These are phyloP conservation scores for Enhydra lutris DNA, from an alignment of 2,113 vertebrate species.

Conservation along the genomic window DNA sequence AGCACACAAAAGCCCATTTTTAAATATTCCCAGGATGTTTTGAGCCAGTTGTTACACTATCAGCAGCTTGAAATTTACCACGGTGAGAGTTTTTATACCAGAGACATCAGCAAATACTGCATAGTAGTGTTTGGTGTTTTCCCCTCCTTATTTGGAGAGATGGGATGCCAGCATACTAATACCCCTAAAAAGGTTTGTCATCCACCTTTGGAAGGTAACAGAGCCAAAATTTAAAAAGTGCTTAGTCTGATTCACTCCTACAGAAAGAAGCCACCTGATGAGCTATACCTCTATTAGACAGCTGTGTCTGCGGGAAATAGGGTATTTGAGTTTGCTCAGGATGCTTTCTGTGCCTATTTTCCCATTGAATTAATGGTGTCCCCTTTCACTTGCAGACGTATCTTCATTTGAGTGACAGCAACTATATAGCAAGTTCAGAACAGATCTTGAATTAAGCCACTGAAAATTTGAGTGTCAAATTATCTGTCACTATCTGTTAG, in stretches of 20 bases:
- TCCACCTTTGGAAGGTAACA: background rate
- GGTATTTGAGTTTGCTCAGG: too few relatives aligned
- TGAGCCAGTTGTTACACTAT: background rate
- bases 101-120: background rate
- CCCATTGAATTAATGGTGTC: background rate
- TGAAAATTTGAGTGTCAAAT: background rate
- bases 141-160: background rate
- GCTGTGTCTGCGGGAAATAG: rapidly evolving
- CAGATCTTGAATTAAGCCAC: background rate
- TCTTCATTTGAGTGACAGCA: background rate
- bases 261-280: background rate
- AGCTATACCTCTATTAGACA: background rate
- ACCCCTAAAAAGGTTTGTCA: background rate
- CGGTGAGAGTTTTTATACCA: background rate
- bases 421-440: background rate
- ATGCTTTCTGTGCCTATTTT: background rate
- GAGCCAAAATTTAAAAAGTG: background rate
- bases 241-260: background rate
- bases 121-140: background rate
- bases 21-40: background rate
- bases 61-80: background rate
- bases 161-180: background rate
- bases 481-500: background rate
- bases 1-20: background rate
- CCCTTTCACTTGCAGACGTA: background rate